Conservation (phyloP, 2,888 invertebrate genomes). For the Anagyrus pseudococci region DNA sequence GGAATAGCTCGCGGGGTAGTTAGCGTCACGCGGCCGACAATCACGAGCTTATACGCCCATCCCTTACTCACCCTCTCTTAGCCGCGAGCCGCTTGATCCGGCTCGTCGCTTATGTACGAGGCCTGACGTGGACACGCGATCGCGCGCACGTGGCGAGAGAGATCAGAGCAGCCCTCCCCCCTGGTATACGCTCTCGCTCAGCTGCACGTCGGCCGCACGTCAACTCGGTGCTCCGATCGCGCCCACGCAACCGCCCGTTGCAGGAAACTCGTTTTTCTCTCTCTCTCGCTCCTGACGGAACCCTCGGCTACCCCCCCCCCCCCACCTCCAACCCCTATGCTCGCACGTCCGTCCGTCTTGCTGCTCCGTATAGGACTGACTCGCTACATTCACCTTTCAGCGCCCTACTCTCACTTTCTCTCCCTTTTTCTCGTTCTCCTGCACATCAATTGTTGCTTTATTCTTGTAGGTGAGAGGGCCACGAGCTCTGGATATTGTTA, state of each 20-base stretch:
- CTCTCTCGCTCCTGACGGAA: background rate
- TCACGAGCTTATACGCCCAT: constrained; percentile 50
- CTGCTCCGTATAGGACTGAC: background rate
- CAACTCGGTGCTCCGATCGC: no score
- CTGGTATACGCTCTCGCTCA: no score
- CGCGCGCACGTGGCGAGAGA: constrained; percentile 26
- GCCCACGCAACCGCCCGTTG: constrained; percentile 2
- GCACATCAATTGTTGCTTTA: no score
- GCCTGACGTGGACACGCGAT: no score
- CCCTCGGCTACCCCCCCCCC: background rate
- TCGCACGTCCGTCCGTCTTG: no score
- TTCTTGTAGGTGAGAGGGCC: no score
- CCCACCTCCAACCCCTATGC: no score
- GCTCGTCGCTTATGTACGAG: no score
- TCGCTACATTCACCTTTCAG: constrained; percentile 20
- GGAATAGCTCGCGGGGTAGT: constrained; percentile 51
- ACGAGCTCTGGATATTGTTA: no score
- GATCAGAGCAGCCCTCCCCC: no score
- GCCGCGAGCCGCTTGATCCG: no score
- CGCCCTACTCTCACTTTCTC: constrained; percentile 9
- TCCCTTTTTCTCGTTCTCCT: constrained; percentile 16
- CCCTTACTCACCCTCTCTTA: constrained; percentile 41
- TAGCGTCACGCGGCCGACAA: constrained; percentile 58
- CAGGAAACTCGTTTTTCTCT: constrained; percentile 1
- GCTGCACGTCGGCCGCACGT: no score